phyloP scores from a whole-genome alignment of 1,140 invertebrate species.

The Neodiprion virginianus region DNA sequence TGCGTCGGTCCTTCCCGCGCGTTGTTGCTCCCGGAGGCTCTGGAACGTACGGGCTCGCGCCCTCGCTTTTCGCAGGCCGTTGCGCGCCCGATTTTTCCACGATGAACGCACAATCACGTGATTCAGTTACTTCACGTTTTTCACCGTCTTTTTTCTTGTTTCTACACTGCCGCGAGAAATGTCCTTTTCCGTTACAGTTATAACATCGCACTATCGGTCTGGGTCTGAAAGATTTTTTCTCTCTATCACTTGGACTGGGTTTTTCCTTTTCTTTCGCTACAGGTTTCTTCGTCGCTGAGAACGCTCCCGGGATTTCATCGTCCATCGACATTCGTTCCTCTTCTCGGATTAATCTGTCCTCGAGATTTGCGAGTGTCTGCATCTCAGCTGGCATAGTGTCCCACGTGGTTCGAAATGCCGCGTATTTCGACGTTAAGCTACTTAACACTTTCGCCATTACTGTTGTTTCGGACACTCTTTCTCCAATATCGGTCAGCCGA shows the following conservation, averaged over 20 bases:
- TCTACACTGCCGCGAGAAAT: neutral
- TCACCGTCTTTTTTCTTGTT: slow-evolving; percentile 11
- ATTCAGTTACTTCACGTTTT: neutral
- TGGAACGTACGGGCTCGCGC: no score
- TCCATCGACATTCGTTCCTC: slow-evolving; percentile 11
- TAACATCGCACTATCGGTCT: neutral
- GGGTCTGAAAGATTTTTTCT: no score
- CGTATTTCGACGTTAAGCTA: neutral
- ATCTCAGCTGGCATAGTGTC: neutral
- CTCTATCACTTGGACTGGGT: no score
- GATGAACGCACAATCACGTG: slow-evolving; percentile 14
- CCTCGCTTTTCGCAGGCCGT: neutral
- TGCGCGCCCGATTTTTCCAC: neutral
- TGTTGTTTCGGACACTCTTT: slow-evolving; percentile 9
- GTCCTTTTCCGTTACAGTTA: neutral
- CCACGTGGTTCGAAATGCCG: neutral
- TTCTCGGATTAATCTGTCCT: slow-evolving; percentile 14
- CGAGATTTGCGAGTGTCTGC: neutral
- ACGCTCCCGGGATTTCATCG: neutral
- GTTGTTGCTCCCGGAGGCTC: no score
- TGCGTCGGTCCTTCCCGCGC: no score
- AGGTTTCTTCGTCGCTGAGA: neutral
- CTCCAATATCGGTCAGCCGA: slow-evolving; percentile 23
- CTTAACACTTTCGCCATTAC: slow-evolving; percentile 9
- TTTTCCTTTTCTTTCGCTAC: neutral